These are phyloP conservation scores for Cylas formicarius DNA, from an alignment of 1,140 invertebrate species.

Conservation along the genomic window DNA sequence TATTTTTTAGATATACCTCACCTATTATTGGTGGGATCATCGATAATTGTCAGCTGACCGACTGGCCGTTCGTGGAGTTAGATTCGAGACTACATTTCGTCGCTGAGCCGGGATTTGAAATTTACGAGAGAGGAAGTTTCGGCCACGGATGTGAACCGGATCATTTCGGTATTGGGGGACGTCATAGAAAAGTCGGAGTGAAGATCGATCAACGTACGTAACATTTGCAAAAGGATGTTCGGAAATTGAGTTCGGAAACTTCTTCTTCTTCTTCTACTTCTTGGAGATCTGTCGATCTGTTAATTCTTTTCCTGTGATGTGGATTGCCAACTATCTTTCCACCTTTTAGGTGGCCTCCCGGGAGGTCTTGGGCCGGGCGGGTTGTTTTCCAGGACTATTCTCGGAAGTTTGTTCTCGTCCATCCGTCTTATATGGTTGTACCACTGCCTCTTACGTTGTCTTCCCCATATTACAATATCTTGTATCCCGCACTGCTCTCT, in stretches of 20 bases:
- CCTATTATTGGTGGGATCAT: conserved; percentile 52
- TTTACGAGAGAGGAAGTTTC: conserved; percentile 71
- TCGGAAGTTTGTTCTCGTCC: too few relatives aligned
- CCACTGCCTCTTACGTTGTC: too few relatives aligned
- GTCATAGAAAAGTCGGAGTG: conserved; percentile 12
- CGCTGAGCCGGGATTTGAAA: conserved; percentile 57
- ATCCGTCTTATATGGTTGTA: too few relatives aligned
- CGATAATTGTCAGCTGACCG: conserved; percentile 66
- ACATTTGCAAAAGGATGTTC: conserved; percentile 8
- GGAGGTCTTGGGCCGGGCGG: neutral
- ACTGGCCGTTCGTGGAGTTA: conserved; percentile 60
- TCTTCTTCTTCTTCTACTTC: neutral
- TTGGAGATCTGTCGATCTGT: too few relatives aligned
- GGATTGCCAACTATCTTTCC: too few relatives aligned
- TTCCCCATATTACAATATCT: too few relatives aligned
- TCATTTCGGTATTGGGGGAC: conserved; percentile 35
- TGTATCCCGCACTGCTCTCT: too few relatives aligned
- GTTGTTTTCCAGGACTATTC: too few relatives aligned
- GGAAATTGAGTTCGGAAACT: neutral
- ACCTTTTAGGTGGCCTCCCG: neutral
- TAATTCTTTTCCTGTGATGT: too few relatives aligned
- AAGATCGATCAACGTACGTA: conserved; percentile 33
- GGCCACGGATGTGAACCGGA: conserved; percentile 68
- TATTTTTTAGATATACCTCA: conserved; percentile 51
- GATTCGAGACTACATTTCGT: conserved; percentile 50